Base-by-base conservation (phyloP, 2,888 invertebrate species). In the Dynastes grantii region DNA sequence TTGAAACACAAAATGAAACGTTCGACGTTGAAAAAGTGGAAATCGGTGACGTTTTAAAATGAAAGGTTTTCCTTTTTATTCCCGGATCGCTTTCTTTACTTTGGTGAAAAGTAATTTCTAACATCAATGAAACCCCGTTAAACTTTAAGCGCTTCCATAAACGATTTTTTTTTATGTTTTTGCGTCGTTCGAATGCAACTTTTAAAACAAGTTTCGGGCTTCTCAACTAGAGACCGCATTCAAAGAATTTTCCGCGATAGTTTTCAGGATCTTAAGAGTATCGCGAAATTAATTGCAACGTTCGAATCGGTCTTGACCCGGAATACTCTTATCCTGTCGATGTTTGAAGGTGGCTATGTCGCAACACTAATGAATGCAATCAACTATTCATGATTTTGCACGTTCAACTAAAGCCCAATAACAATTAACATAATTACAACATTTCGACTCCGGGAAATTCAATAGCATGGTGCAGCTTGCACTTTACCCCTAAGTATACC, bases 341-440 rank as follows among this genome's bases (percentile, higher is more conserved):
- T 76, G 73, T 37, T 58, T 65, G 63, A 79, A 78, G 76, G 78
- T 55, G 78, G 53, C 64, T 79, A 81, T 81, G 81, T 76, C 77
- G 78, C 71, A 64, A 40, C 70, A 51, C 70, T 81, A 81, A 81
- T 78, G 81, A 81, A 79, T 73, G 79, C 77, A 81, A 81, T 81
- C 79, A 80, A 71, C 77, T 73, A 73, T 73, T 73, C 73, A 73
- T 73, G 73, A 79, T 70, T 77, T 58, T 13, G 73, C 73, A 73
- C 58, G 73, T 58, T 58, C 53, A 11, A 5, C 2, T n/a, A 22
- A 71, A 55, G 71, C 55, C 71, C 55, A 55, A 71, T 55, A 73
- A 58, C 73, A 73, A 73, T 73, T 73, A 73, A 58, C 58, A 73
- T 73, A 73, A 73, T 73, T 73, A 73, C 58, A 40, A 40, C 40